These are phyloP conservation scores for Sibirionetta formosa DNA, from an alignment of 2,797 vertebrate genomes.

Conservation along the genomic window DNA sequence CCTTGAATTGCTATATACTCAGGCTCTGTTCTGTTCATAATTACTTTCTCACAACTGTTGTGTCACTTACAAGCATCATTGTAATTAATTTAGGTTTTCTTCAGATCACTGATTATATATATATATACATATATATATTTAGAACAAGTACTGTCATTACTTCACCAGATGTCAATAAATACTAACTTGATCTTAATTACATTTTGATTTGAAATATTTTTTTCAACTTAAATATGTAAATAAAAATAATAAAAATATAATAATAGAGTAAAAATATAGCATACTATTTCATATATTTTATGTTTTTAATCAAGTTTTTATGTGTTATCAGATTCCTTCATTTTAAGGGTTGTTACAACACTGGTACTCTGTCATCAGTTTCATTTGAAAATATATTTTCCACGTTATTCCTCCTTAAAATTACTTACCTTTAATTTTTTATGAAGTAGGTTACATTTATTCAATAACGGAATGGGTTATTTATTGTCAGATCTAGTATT, in stretches of 20 bases:
- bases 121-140: background rate
- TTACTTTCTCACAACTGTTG: background rate
- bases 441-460: background rate
- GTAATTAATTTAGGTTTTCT: background rate
- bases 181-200: background rate
- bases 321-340: background rate
- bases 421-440: background rate
- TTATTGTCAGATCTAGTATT: background rate
- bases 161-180: background rate
- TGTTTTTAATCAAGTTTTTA: background rate
- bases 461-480: background rate
- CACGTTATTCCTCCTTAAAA: background rate
- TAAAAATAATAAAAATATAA: no score
- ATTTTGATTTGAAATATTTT: background rate
- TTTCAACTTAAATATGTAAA: background rate
- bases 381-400: background rate
- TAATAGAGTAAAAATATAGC: background rate
- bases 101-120: background rate
- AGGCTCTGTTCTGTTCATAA: background rate
- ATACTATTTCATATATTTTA: background rate
- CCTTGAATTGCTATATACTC: background rate
- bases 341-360: background rate
- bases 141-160: background rate
- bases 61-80: background rate
- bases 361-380: background rate